These are phyloP conservation scores for Trichacis sp. DNA, from an alignment of 2,888 invertebrate genomes.

Conservation along the genomic window DNA sequence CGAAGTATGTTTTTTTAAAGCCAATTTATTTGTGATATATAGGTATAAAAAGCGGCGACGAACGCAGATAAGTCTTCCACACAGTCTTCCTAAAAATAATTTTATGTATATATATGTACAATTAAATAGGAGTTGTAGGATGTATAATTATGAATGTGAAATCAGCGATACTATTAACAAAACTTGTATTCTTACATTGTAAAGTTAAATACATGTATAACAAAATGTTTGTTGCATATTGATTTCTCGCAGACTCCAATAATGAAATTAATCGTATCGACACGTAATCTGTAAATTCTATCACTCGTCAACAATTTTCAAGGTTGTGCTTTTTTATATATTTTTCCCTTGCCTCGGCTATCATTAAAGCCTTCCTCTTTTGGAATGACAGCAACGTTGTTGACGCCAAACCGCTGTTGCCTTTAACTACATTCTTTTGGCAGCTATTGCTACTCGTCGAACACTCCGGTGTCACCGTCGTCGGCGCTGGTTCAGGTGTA, in stretches of 20 bases:
- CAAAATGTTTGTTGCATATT: conserved; percentile 53
- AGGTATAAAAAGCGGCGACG: not conserved
- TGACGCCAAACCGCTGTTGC: conserved; percentile 74
- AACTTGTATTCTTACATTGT: conserved; percentile 58
- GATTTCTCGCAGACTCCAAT: conserved; percentile 48
- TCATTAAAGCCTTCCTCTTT: conserved; percentile 82
- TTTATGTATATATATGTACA: conserved; percentile 16
- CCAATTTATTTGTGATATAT: not conserved
- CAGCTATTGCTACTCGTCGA: conserved; percentile 47
- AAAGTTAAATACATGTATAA: conserved; percentile 59
- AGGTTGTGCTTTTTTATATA: conserved; percentile 84
- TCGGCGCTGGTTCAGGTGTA: conserved; percentile 69
- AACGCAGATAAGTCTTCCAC: conserved; percentile 47
- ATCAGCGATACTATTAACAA: conserved; percentile 52
- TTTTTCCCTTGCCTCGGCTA: conserved; percentile 80
- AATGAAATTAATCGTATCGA: conserved; percentile 44
- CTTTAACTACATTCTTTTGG: conserved; percentile 42
- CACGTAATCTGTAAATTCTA: conserved; percentile 42
- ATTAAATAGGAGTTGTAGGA: conserved; percentile 16
- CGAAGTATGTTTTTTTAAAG: not conserved
- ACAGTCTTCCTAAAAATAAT: conserved; percentile 48
- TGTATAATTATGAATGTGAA: conserved; percentile 16
- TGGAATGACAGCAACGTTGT: conserved; percentile 75
- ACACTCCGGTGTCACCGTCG: conserved; percentile 42
- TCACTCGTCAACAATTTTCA: conserved; percentile 61